Evolutionary conservation across 2,797 vertebrate genomes (phyloP).

Genomic region (Myioborus miniatus): DNA sequence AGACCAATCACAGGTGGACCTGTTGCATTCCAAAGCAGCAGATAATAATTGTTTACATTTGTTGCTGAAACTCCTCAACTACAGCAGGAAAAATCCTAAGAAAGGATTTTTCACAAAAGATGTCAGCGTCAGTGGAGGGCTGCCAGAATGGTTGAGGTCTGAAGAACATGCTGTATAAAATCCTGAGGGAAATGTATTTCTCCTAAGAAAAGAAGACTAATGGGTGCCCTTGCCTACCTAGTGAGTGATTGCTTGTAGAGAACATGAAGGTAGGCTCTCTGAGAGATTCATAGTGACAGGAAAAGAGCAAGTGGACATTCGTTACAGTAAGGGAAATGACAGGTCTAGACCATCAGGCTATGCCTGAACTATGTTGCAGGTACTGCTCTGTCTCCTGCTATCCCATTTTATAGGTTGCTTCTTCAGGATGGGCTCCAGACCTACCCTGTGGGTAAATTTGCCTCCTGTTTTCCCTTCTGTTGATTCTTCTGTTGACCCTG

Average conservation of each 20-base stretch:
- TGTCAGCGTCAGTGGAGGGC: background rate
- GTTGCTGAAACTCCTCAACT: no score
- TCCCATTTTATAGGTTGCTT: background rate
- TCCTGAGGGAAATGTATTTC: background rate
- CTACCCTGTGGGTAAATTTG: background rate
- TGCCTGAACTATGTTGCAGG: background rate
- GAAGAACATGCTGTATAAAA: background rate
- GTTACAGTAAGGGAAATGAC: background rate
- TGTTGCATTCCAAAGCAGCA: no score
- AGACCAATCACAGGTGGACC: no score
- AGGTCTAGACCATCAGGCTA: background rate
- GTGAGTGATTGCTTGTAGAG: background rate
- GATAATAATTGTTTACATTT: no score
- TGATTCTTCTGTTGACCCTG: background rate
- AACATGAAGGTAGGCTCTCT: background rate
- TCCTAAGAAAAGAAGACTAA: background rate
- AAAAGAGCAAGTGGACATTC: background rate
- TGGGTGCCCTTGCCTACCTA: background rate
- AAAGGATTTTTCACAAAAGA: no score
- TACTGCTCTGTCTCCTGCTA: background rate
- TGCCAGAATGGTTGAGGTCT: background rate
- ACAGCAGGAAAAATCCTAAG: no score
- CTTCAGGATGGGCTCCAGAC: background rate
- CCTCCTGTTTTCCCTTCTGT: background rate
- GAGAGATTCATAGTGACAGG: background rate